A percentile compares a stretch with the other conserved stretches of the same genome.
These are phyloP conservation scores for Ceyx melanurus DNA, from an alignment of 2,113 vertebrate genomes.

Conservation along the genomic window DNA sequence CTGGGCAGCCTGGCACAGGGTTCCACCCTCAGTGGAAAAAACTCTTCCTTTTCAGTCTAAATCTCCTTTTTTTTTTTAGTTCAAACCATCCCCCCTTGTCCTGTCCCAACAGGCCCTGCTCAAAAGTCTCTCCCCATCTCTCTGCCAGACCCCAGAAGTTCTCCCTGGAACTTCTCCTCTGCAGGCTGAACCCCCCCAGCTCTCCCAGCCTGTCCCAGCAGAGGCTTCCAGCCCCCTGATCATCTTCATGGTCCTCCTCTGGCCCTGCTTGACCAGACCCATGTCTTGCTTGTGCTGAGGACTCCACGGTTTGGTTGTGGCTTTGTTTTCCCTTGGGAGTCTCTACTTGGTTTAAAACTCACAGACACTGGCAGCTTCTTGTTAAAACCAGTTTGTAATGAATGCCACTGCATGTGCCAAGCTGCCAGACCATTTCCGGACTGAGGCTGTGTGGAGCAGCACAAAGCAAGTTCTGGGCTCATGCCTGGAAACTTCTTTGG, in stretches of 20 bases:
- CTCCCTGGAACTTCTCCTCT: neutral
- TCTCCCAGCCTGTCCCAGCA: neutral
- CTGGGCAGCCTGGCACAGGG: neutral
- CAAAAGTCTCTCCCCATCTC: neutral
- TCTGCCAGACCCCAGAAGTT: neutral
- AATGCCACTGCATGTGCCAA: accelerated
- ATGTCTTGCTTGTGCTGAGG: neutral
- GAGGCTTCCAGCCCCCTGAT: neutral
- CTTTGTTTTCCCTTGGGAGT: neutral
- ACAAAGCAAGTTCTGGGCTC: neutral
- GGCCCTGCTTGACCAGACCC: neutral
- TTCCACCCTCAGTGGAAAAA: neutral
- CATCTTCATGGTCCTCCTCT: neutral
- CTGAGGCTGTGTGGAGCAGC: accelerated
- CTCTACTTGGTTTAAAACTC: neutral
- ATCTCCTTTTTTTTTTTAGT: neutral
- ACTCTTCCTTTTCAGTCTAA: neutral
- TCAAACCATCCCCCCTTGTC: neutral
- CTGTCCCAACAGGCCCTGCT: neutral
- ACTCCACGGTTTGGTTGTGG: neutral
- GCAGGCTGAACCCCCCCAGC: neutral
- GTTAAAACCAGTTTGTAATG: neutral
- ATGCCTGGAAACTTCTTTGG: neutral
- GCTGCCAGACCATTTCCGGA: neutral
- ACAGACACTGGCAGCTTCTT: neutral